These are phyloP conservation scores for Yponomeuta plumbellus DNA, from an alignment of 2,888 invertebrate species.

Conservation along the genomic window DNA sequence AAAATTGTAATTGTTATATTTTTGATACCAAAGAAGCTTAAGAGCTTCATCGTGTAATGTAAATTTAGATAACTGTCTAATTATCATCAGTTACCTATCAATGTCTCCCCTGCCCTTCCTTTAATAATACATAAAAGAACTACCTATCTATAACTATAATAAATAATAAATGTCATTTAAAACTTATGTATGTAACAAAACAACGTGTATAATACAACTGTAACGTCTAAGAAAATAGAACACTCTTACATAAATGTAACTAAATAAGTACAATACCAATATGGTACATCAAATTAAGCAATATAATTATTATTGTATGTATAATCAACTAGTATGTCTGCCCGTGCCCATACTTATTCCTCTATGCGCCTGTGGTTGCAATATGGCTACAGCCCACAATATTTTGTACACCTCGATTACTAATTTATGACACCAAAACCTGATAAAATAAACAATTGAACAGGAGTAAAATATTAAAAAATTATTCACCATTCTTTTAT, in stretches of 20 bases:
- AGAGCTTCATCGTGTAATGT: neutral
- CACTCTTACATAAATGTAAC: slow-evolving; percentile 35
- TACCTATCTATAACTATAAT: neutral
- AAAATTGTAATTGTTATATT: neutral
- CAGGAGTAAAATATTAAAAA: slow-evolving; percentile 45
- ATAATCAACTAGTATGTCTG: neutral
- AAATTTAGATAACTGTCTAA: neutral
- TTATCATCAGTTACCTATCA: neutral
- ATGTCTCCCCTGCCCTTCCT: neutral
- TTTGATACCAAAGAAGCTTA: slow-evolving; percentile 4
- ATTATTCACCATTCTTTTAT: slow-evolving; percentile 2
- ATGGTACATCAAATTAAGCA: slow-evolving; percentile 58
- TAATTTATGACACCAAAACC: slow-evolving; percentile 68
- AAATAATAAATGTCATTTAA: neutral
- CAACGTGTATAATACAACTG: slow-evolving; percentile 39
- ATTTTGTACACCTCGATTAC: slow-evolving; percentile 70
- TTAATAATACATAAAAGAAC: neutral
- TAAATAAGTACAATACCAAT: slow-evolving; percentile 48
- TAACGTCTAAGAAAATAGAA: slow-evolving; percentile 43
- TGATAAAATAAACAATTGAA: slow-evolving; percentile 43
- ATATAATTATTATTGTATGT: slow-evolving; percentile 41
- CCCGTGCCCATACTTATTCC: neutral
- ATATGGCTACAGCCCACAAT: slow-evolving; percentile 14
- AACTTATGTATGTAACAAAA: slow-evolving; percentile 18
- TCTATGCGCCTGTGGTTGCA: slow-evolving; percentile 7